These are phyloP conservation scores for Drosophila persimilis DNA, from an alignment of 1,140 invertebrate genomes.

Conservation along the genomic window DNA sequence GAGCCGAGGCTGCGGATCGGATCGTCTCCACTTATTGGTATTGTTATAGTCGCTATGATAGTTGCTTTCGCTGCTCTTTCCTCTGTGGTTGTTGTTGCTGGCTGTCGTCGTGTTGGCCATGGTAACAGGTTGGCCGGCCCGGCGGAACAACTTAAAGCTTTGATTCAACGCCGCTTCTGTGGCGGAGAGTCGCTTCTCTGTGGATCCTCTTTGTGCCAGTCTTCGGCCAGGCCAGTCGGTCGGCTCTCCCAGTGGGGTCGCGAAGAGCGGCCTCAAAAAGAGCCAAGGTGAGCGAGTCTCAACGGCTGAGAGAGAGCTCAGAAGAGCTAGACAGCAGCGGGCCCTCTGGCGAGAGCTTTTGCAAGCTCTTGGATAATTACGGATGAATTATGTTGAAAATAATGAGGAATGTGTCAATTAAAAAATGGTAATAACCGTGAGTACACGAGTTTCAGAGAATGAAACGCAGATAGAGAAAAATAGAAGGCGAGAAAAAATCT, in stretches of 20 bases:
- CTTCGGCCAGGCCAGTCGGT: conserved; percentile 16
- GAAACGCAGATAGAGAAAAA: background rate
- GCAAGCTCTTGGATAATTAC: conserved; percentile 20
- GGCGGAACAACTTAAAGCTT: conserved; percentile 57
- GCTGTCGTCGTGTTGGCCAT: conserved; percentile 25
- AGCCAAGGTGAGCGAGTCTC: background rate
- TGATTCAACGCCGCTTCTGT: conserved; percentile 17
- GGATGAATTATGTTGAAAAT: conserved; percentile 11
- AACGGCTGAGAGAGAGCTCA: background rate
- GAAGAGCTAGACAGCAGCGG: background rate
- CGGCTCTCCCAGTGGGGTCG: conserved; percentile 11
- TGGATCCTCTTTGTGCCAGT: conserved; percentile 27
- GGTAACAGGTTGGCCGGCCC: conserved; percentile 58
- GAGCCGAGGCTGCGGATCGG: conserved; percentile 54
- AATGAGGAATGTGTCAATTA: conserved; percentile 11
- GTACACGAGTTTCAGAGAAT: background rate
- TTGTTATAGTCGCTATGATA: conserved; percentile 47
- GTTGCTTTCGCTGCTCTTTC: background rate
- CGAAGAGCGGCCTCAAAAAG: conserved; percentile 3
- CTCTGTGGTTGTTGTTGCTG: background rate
- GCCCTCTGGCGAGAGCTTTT: conserved; percentile 30
- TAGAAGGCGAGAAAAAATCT: background rate
- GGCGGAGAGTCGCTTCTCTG: conserved; percentile 13
- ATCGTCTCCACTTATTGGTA: conserved; percentile 49
- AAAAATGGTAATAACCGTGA: conserved; percentile 10